phyloP scores from a whole-genome alignment of 2,797 vertebrate species.

The Takifugu ocellatus region DNA sequence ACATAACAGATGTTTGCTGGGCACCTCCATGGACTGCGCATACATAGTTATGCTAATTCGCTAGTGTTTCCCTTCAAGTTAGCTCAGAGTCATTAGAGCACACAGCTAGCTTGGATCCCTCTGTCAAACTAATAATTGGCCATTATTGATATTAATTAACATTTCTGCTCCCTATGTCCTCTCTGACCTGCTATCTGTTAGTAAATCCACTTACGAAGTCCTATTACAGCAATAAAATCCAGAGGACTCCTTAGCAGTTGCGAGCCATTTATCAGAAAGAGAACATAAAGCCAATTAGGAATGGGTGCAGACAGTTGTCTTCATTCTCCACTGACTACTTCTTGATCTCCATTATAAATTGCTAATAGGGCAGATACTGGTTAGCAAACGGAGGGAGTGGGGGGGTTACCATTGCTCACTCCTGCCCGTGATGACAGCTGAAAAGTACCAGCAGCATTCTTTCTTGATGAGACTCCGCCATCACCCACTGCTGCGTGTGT shows the following conservation, averaged over 20 bases:
- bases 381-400: constrained; percentile 80
- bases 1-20: constrained; percentile 99
- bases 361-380: constrained; percentile 97
- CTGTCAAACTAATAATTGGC: constrained; percentile 99
- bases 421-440: constrained; percentile 85
- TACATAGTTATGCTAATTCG: constrained; percentile 98
- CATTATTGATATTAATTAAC: constrained; percentile 99
- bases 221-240: constrained; percentile 96
- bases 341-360: constrained; percentile 99
- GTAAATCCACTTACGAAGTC: constrained; percentile 96
- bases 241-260: constrained; percentile 83
- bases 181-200: constrained; percentile 96
- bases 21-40: constrained; percentile 87
- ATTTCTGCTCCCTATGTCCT: constrained; percentile 94
- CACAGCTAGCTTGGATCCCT: constrained; percentile 94
- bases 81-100: constrained; percentile 96
- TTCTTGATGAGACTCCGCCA: constrained; percentile 84
- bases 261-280: constrained; percentile 97
- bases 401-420: constrained; percentile 86
- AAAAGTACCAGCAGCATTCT: constrained; percentile 83
- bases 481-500: constrained; percentile 90
- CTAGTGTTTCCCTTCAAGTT: constrained; percentile 92
- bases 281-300: constrained; percentile 99
- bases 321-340: constrained; percentile 98
- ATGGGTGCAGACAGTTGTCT: constrained; percentile 94